Evolutionary conservation across 2,113 vertebrate genomes (phyloP).

Genomic region (Callospermophilus lateralis): DNA sequence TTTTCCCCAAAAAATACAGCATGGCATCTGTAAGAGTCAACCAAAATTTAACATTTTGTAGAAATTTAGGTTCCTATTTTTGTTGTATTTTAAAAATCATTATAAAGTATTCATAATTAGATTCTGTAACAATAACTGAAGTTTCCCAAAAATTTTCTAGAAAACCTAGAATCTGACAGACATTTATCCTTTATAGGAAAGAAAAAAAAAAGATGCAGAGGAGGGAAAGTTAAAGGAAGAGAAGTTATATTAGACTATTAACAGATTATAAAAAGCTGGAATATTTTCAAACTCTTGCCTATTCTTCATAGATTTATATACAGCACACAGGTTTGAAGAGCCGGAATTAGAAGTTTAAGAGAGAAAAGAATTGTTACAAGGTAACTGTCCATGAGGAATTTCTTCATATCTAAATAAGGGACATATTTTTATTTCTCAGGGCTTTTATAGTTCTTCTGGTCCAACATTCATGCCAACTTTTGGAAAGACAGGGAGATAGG

Average conservation of each 20-base stretch:
- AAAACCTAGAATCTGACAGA: not conserved
- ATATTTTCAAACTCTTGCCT: not conserved
- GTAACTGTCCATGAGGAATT: not conserved
- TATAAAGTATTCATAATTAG: not conserved
- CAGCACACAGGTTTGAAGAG: not conserved
- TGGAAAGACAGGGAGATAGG: not conserved
- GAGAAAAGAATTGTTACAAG: not conserved
- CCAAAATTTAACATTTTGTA: not conserved
- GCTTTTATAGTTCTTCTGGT: not conserved
- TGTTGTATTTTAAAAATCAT: not conserved
- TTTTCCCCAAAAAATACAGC: not conserved
- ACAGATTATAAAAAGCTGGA: not conserved
- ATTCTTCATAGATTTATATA: not conserved
- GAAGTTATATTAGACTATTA: not conserved
- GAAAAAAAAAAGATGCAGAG: not conserved
- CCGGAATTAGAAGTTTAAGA: not conserved
- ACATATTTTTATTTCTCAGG: not conserved
- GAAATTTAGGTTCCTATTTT: not conserved
- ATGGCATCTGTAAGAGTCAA: slow-evolving; percentile 1
- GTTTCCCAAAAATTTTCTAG: not conserved
- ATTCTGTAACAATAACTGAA: slow-evolving; percentile 7
- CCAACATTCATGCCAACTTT: not conserved
- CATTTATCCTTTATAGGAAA: not conserved
- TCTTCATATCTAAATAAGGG: not conserved
- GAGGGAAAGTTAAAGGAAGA: not conserved